phyloP scores from a whole-genome alignment of 2,888 invertebrate genomes.

The Lasioglossum leucozonium region DNA sequence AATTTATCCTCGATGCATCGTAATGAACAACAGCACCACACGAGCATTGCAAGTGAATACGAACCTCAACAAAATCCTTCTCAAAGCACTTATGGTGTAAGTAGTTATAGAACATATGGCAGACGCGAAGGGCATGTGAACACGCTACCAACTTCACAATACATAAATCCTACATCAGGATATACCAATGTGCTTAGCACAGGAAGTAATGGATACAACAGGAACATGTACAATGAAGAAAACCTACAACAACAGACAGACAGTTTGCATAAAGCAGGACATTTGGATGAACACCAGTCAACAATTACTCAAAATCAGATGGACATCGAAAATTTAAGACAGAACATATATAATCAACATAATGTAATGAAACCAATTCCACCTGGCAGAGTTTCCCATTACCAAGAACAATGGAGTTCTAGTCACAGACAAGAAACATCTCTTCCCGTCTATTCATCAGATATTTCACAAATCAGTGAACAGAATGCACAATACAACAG shows the following conservation, averaged over 20 bases:
- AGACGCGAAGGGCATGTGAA: conserved; percentile 37
- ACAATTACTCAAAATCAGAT: conserved; percentile 38
- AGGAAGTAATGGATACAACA: conserved; percentile 36
- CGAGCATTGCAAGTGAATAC: conserved; percentile 22
- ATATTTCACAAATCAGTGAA: conserved; percentile 10
- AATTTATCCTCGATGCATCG: conserved; percentile 19
- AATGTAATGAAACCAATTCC: conserved; percentile 19
- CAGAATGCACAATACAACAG: conserved; percentile 13
- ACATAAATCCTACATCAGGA: conserved; percentile 41
- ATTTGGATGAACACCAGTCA: conserved; percentile 41
- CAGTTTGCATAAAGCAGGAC: conserved; percentile 24
- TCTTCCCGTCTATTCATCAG: conserved; percentile 15
- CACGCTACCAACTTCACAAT: conserved; percentile 35
- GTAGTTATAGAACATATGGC: conserved; percentile 47
- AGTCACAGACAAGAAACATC: conserved; percentile 54
- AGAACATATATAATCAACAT: conserved; percentile 47
- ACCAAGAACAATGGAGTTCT: conserved; percentile 71
- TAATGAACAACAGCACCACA: conserved; percentile 37
- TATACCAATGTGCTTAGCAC: conserved; percentile 29
- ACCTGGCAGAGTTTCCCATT: conserved; percentile 46
- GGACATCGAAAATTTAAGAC: conserved; percentile 25
- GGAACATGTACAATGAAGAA: conserved; percentile 11
- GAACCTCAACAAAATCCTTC: conserved; percentile 40
- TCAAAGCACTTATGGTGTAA: conserved; percentile 33
- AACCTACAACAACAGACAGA: conserved; percentile 28